phyloP scores from a whole-genome alignment of 1,140 invertebrate species.

The Prorops nasuta region DNA sequence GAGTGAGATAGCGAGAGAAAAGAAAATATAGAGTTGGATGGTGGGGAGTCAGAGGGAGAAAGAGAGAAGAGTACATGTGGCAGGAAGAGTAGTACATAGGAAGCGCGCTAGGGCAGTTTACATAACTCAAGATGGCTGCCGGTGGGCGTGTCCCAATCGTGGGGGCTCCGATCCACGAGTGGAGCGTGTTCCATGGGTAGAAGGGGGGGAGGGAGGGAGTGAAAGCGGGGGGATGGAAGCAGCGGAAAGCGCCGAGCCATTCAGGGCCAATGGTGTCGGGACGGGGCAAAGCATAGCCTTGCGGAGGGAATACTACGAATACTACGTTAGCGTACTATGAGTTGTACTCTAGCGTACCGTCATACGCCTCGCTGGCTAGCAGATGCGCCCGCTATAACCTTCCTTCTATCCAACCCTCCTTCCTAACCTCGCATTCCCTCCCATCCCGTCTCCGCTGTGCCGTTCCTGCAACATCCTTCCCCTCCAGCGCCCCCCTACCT shows the following conservation, averaged over 20 bases:
- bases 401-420: background rate
- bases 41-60: background rate
- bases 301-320: constrained; percentile 42
- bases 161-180: constrained; percentile 17
- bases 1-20: constrained; percentile 14
- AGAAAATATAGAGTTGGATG: background rate
- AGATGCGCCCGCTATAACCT: background rate
- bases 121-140: constrained; percentile 40
- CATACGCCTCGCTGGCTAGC: constrained; percentile 12
- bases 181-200: constrained; percentile 12
- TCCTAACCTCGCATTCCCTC: background rate
- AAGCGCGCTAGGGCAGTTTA: constrained; percentile 28
- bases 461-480: background rate
- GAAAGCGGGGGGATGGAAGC: constrained; percentile 6
- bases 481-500: background rate
- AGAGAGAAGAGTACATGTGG: background rate
- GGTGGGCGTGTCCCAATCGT: constrained; percentile 25
- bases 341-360: constrained; percentile 39
- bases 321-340: constrained; percentile 48
- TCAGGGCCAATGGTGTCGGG: background rate
- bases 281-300: background rate
- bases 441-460: background rate
- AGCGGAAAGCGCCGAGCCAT: background rate
- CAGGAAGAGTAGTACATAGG: constrained; percentile 1
- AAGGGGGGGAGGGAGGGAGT: constrained; percentile 15